Base-by-base conservation (phyloP, 2,888 invertebrate species). In the Linnaemya vulpina region DNA sequence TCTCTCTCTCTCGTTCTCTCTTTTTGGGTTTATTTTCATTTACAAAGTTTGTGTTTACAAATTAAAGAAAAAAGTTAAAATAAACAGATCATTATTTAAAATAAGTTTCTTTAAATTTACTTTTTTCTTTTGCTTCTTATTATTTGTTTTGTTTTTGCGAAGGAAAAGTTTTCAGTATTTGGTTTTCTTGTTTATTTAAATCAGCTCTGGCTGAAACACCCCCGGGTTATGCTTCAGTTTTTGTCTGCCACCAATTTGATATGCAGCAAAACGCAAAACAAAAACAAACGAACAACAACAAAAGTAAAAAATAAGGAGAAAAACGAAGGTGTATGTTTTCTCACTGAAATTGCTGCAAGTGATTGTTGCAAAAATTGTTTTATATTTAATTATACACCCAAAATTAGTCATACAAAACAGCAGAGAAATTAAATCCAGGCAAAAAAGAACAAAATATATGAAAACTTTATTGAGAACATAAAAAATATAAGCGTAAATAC, bases 371-470 rank as follows among this genome's bases (percentile, higher is more conserved):
- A 75, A 74, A 87, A 84, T 83, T 86, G 87, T 88, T 87, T 90
- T 90, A 87, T 90, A 90, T 90, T 90, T 90, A 90, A 90, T 90
- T 90, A 90, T 90, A 88, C 89, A 88, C 70, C 77, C 88, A 71
- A 90, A 90, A 90, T 90, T 90, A 90, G 90, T 90, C 87, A 49
- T 73, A 84, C 63, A 82, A 84, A 70, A 83, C 30, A 85, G 81
- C 30, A 35, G 11, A 49, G 55, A 62, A 65, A 35, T 58, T 25
- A 58, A 76, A 38, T 38, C 22, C 3, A 3, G 10, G 15, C n/a
- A 49, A 62, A 73, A 55, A 46, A 13, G 40, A 67, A 67, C 30
- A 30, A 49, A 67, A 67, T n/a, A n/a, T n/a, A 17, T 51, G 10
- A 53, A 1, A 25, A 58, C 7, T 40, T 71, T 35, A 63, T 22